Evolutionary conservation across 2,888 invertebrate species (phyloP).

Genomic region (Spodoptera exigua): DNA sequence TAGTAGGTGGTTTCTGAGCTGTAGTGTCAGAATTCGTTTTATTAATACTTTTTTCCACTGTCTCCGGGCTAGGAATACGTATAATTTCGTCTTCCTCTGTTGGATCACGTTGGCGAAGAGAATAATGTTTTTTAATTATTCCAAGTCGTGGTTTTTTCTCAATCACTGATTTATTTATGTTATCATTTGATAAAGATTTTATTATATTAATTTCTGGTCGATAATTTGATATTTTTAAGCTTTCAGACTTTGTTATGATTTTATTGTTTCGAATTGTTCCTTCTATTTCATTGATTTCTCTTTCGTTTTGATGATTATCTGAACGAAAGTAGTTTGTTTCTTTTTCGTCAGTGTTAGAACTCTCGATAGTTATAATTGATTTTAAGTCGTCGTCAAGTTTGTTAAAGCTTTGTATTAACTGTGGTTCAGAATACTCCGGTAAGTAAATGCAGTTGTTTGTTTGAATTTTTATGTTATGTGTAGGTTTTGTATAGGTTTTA

Average conservation of each 20-base stretch:
- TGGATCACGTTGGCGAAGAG: slow-evolving; percentile 85
- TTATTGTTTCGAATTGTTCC: slow-evolving; percentile 86
- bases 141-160: slow-evolving; percentile 71
- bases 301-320: slow-evolving; percentile 85
- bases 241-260: slow-evolving; percentile 84
- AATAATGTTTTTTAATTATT: slow-evolving; percentile 84
- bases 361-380: slow-evolving; percentile 83
- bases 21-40: slow-evolving; percentile 59
- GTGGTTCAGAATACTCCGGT: slow-evolving; percentile 76
- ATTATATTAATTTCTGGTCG: slow-evolving; percentile 74
- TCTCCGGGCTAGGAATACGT: slow-evolving; percentile 80
- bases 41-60: slow-evolving; percentile 69
- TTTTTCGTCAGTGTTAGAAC: slow-evolving; percentile 82
- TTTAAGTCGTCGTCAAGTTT: slow-evolving; percentile 85
- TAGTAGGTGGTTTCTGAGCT: slow-evolving; percentile 12
- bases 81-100: slow-evolving; percentile 75
- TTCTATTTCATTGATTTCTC: slow-evolving; percentile 87
- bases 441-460: slow-evolving; percentile 68
- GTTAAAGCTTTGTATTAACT: slow-evolving; percentile 77
- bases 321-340: slow-evolving; percentile 73
- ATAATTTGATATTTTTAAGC: slow-evolving; percentile 75
- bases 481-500: slow-evolving; percentile 69
- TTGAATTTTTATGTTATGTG: slow-evolving; percentile 63
- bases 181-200: slow-evolving; percentile 82
- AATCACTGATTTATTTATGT: slow-evolving; percentile 71